Percentiles rank a stretch among this genome's conserved stretches.
Conservation (phyloP, 2,113 vertebrate genomes). For the Aramus guarauna region DNA sequence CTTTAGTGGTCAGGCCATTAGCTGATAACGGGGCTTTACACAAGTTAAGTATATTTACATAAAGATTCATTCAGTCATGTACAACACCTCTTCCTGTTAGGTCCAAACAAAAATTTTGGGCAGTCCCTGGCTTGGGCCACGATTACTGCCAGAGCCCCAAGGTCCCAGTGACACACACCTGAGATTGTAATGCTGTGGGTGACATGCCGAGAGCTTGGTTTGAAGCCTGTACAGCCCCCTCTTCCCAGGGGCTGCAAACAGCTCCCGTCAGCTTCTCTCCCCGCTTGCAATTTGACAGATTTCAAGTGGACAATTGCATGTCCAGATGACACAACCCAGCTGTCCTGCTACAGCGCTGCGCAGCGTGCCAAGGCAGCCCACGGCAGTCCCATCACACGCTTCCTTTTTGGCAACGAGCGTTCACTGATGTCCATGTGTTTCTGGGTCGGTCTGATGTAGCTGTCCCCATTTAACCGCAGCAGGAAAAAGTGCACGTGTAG, state of each 20-base stretch:
- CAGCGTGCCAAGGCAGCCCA: not conserved
- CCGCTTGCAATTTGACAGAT: fast-evolving
- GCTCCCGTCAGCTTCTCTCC: not conserved
- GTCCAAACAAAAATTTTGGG: not conserved
- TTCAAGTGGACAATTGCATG: not conserved
- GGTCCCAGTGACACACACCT: not conserved
- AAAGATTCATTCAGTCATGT: not conserved
- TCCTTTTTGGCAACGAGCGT: not conserved
- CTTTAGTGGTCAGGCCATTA: not conserved
- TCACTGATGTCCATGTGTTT: not conserved
- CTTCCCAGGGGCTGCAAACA: not conserved
- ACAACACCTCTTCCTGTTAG: not conserved
- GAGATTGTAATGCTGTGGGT: not conserved
- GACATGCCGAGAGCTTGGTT: not conserved
- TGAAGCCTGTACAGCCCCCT: not conserved
- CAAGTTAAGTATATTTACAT: not conserved
- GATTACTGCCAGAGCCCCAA: not conserved
- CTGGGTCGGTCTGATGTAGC: not conserved
- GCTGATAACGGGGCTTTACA: not conserved
- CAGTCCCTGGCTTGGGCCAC: not conserved
- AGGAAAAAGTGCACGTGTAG: not conserved
- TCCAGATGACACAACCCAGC: not conserved
- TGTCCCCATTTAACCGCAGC: not conserved
- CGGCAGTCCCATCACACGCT: not conserved
- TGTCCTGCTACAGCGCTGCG: not conserved